These are phyloP conservation scores for Hirtodrosophila cameraria DNA, from an alignment of 2,888 invertebrate species.

Conservation along the genomic window DNA sequence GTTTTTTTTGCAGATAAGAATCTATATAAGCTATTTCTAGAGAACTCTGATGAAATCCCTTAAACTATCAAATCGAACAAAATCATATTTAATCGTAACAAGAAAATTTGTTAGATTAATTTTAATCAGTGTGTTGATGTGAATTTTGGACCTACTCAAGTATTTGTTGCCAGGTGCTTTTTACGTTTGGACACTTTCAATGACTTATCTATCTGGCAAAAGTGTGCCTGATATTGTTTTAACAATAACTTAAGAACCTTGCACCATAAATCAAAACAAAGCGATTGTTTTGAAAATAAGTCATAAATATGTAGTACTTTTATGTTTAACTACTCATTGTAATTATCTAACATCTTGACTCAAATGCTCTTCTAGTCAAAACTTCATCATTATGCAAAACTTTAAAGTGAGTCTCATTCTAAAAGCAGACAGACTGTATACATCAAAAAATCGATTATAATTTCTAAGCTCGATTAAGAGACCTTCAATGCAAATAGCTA, in stretches of 20 bases:
- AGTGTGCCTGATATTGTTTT: slow-evolving; percentile 19
- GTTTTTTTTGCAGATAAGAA: slow-evolving; percentile 15
- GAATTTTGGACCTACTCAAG: slow-evolving; percentile 3
- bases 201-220: slow-evolving; percentile 8
- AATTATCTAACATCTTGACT: neutral
- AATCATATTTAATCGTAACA: slow-evolving; percentile 25
- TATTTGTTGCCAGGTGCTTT: slow-evolving; percentile 17
- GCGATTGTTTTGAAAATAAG: slow-evolving; percentile 1
- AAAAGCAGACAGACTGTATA: neutral
- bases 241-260: slow-evolving; percentile 14
- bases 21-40: neutral
- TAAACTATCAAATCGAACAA: slow-evolving; percentile 22
- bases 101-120: slow-evolving; percentile 49
- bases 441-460: neutral
- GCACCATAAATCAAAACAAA: slow-evolving; percentile 26
- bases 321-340: neutral
- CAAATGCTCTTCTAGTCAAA: slow-evolving; percentile 20
- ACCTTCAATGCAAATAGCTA: slow-evolving; percentile 13
- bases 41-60: slow-evolving; percentile 21
- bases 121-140: slow-evolving; percentile 14
- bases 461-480: neutral
- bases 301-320: slow-evolving; percentile 17
- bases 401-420: slow-evolving; percentile 3
- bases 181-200: slow-evolving; percentile 1
- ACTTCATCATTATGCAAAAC: slow-evolving; percentile 1